Conservation (phyloP, 2,888 invertebrate species). For the Cantharis nigra region DNA sequence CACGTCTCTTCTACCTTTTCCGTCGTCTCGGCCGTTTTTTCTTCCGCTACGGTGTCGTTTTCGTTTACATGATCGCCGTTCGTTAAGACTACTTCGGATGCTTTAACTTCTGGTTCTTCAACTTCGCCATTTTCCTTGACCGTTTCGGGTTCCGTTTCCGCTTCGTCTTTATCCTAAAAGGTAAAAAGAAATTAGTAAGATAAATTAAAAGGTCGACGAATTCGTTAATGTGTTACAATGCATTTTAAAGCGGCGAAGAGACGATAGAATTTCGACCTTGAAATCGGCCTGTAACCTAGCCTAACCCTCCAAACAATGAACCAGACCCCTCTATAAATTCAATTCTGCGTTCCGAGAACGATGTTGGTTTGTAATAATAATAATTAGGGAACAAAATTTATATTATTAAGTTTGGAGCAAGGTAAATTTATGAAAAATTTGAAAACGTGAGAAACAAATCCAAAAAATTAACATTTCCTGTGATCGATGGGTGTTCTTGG, state of each 20-base stretch:
- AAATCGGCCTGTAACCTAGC: conserved; percentile 43
- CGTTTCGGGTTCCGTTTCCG: conserved; percentile 43
- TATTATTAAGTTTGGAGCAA: not conserved
- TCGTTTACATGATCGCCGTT: conserved; percentile 56
- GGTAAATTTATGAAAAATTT: not conserved
- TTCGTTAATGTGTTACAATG: not conserved
- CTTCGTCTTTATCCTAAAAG: conserved; percentile 52
- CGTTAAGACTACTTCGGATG: conserved; percentile 44
- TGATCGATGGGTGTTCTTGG: not conserved
- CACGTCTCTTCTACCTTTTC: conserved; percentile 44
- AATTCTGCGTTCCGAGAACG: conserved; percentile 15
- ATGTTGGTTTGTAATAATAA: not conserved
- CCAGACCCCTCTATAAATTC: conserved; percentile 27
- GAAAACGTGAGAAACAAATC: not conserved
- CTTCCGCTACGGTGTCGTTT: conserved; percentile 45
- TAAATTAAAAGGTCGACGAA: not conserved
- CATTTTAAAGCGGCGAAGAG: not conserved
- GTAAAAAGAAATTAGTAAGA: not conserved
- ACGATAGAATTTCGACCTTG: conserved; percentile 35
- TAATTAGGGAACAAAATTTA: not conserved
- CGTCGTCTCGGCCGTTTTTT: conserved; percentile 34
- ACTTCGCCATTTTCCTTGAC: conserved; percentile 52
- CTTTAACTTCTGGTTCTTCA: conserved; percentile 48
- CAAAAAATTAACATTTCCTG: not conserved
- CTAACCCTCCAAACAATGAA: conserved; percentile 35